These are phyloP conservation scores for Nothocercus julius DNA, from an alignment of 2,113 vertebrate genomes.

Conservation along the genomic window DNA sequence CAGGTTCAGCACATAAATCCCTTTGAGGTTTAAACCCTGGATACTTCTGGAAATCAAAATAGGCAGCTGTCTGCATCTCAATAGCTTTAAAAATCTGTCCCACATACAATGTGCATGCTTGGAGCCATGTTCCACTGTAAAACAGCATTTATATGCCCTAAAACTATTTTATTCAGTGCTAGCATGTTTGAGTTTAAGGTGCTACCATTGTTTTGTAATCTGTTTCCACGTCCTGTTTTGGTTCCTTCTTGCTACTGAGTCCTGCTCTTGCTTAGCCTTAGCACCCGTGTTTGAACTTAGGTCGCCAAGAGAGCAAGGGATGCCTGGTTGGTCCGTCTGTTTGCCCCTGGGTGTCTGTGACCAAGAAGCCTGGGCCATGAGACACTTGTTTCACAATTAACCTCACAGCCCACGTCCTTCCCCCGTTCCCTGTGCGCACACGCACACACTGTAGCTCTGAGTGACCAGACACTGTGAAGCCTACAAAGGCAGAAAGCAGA, in stretches of 20 bases:
- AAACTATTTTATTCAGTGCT: neutral
- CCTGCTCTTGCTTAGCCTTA: neutral
- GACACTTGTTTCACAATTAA: neutral
- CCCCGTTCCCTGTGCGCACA: neutral
- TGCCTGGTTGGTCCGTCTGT: neutral
- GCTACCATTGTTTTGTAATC: neutral
- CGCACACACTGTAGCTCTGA: accelerated
- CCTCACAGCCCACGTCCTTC: neutral
- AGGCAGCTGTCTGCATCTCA: neutral
- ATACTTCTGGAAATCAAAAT: neutral
- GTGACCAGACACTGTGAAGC: neutral
- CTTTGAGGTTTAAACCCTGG: neutral
- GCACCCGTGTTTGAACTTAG: neutral
- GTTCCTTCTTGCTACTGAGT: neutral
- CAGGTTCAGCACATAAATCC: neutral
- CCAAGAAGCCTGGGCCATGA: neutral
- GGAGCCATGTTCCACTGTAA: neutral
- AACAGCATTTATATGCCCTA: neutral
- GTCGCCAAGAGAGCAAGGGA: neutral
- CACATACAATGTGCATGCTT: neutral
- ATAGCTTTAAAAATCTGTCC: neutral
- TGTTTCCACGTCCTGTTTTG: neutral
- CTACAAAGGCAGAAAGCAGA: neutral
- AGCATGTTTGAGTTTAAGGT: neutral
- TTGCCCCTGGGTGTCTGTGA: neutral